phyloP scores from a whole-genome alignment of 2,797 vertebrate species.

The Enteromius mattozi region DNA sequence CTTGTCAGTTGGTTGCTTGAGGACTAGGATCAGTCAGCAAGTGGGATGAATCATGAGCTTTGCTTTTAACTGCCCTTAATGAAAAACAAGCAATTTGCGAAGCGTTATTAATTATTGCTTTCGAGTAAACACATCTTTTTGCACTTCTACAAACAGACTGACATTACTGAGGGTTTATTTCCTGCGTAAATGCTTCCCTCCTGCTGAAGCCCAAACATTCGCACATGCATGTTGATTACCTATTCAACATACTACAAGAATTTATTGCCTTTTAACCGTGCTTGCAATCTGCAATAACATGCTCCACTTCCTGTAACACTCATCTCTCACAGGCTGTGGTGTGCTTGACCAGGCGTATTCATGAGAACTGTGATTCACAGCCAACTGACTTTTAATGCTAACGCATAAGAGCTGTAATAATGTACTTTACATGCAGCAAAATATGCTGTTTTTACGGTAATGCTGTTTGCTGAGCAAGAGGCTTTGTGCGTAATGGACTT shows the following conservation, averaged over 20 bases:
- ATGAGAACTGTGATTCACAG: conserved; percentile 42
- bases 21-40: neutral
- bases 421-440: conserved; percentile 27
- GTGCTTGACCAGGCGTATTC: conserved; percentile 41
- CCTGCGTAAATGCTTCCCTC: neutral
- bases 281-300: conserved; percentile 33
- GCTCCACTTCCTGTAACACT: conserved; percentile 38
- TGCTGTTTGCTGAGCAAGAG: neutral
- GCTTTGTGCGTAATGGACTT: conserved; percentile 20
- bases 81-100: neutral
- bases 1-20: neutral
- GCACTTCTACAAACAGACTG: neutral
- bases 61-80: conserved; percentile 1
- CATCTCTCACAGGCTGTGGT: conserved; percentile 30
- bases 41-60: neutral
- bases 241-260: conserved; percentile 37
- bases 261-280: conserved; percentile 32
- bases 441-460: conserved; percentile 35
- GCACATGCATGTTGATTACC: conserved; percentile 12
- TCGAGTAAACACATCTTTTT: conserved; percentile 1
- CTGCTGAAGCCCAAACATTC: neutral
- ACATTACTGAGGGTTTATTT: neutral
- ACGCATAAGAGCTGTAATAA: conserved; percentile 39
- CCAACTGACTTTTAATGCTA: conserved; percentile 40
- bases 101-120: neutral